Evolutionary conservation across 2,113 vertebrate species (phyloP), one percentile per base, ranked within the genome.

Genomic region (Sander vitreus): DNA sequence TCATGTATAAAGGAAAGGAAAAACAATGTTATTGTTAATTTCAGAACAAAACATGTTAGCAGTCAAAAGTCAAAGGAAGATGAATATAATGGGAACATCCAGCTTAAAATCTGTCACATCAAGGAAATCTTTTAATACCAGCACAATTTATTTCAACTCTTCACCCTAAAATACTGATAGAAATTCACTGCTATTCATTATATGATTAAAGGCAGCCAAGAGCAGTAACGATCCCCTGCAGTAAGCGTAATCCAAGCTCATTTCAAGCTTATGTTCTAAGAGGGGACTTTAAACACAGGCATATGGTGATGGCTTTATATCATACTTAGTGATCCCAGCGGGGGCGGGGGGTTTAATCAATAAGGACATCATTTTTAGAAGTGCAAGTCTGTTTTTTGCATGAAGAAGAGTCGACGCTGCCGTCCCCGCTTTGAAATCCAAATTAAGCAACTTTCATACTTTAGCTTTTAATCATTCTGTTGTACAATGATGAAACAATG

Each of bases 291-390:
- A 89, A 91, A 89, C 89, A 92, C 87, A 91, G 73, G 75, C 93
- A 90, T 93, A 94, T 93, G 92, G 82, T 88, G 89, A 85, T 73
- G 84, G 89, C 74, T 89, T 93, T 88, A 87, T 85, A 89, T 89
- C 86, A 88, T 78, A 78, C 72, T 88, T 76, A 81, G 84, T 81
- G 63, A 87, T 92, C 90, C 79, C 87, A 84, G 77, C 69, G 51
- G 86, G 87, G 84, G n/a, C n/a, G 57, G 86, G 87, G 84, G 76
- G 70, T 67, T 74, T 59, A 80, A 91, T 94, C 93, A 86, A 92
- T 91, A 88, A 83, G 71, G 64, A 76, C 78, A 60, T 68, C 64
- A 69, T 86, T 66, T 84, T 88, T 81, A 81, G 75, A 90, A 80
- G 60, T 73, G 72, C 55, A 45, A 80, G 78, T 73, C 73, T 84